A percentile compares a stretch with the other conserved stretches of the same genome.
Evolutionary conservation across 2,797 vertebrate genomes (phyloP).

Genomic region (Xiphophorus birchmanni): DNA sequence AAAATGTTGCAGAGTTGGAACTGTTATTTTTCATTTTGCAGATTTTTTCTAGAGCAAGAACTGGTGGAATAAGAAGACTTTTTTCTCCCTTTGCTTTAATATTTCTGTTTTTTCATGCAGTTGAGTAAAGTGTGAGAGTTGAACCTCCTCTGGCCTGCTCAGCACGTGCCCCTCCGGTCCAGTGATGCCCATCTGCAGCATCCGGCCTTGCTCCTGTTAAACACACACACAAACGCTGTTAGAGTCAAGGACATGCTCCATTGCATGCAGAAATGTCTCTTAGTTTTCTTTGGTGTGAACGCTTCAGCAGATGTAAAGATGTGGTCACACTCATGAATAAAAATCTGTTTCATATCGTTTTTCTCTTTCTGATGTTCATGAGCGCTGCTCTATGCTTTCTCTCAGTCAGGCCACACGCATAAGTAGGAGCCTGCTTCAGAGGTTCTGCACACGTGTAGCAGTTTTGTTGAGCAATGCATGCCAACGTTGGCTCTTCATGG

Average conservation of each 20-base stretch:
- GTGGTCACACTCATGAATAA: slow-evolving; percentile 22
- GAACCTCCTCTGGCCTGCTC: slow-evolving; percentile 96
- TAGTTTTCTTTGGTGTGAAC: slow-evolving; percentile 14
- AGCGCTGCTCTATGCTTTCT: slow-evolving; percentile 10
- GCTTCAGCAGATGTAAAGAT: slow-evolving; percentile 20
- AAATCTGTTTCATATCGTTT: slow-evolving; percentile 20
- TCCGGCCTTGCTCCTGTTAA: slow-evolving; percentile 91
- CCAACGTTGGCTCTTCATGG: neutral
- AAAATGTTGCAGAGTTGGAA: slow-evolving; percentile 21
- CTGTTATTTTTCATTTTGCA: slow-evolving; percentile 40
- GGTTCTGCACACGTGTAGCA: neutral
- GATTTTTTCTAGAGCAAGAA: slow-evolving; percentile 44
- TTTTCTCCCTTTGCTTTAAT: neutral
- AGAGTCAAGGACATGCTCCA: neutral
- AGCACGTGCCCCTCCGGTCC: slow-evolving; percentile 96
- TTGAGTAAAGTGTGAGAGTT: slow-evolving; percentile 4
- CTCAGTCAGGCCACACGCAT: slow-evolving; percentile 1
- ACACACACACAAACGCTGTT: slow-evolving; percentile 6
- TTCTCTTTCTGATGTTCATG: neutral
- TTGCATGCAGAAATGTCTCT: neutral
- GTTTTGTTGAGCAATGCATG: neutral
- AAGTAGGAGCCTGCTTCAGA: neutral
- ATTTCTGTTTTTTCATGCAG: neutral
- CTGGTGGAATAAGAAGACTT: slow-evolving; percentile 7
- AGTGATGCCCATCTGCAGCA: slow-evolving; percentile 98